Conservation (phyloP, 2,888 invertebrate species). For the Notodonta dromedarius region DNA sequence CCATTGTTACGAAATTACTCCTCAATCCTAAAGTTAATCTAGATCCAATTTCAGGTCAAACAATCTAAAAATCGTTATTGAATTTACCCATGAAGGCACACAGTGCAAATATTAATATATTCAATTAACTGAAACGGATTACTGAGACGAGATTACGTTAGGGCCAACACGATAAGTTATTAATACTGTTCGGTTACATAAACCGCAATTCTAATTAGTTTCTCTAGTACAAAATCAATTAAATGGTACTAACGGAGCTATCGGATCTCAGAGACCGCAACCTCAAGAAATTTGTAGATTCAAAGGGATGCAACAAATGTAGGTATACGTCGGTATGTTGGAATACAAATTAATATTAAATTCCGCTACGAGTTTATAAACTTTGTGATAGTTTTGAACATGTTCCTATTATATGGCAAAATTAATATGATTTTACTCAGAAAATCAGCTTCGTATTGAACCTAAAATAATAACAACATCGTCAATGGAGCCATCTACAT, state of each 20-base stretch:
- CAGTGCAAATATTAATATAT: constrained; percentile 50
- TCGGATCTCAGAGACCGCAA: constrained; percentile 63
- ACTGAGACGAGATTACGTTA: constrained; percentile 61
- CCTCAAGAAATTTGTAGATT: constrained; percentile 68
- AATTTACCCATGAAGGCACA: constrained; percentile 7
- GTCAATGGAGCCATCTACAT: too few relatives aligned
- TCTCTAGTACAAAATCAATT: constrained; percentile 79
- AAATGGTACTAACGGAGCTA: constrained; percentile 71
- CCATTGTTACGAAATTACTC: neutral
- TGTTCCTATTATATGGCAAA: neutral
- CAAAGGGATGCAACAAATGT: constrained; percentile 63
- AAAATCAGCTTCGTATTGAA: too few relatives aligned
- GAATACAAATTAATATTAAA: constrained; percentile 53
- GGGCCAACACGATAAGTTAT: constrained; percentile 70
- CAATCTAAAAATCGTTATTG: constrained; percentile 1
- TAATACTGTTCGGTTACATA: constrained; percentile 75
- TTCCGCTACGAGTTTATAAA: constrained; percentile 35
- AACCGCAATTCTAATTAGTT: constrained; percentile 82
- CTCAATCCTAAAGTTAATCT: neutral
- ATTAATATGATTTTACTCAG: neutral
- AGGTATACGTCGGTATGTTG: constrained; percentile 34
- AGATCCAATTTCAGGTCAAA: neutral
- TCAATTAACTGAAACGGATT: constrained; percentile 58
- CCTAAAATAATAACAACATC: too few relatives aligned
- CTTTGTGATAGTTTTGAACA: constrained; percentile 16